Evolutionary conservation across 2,113 vertebrate species (phyloP).

Genomic region (Meleagris gallopavo): DNA sequence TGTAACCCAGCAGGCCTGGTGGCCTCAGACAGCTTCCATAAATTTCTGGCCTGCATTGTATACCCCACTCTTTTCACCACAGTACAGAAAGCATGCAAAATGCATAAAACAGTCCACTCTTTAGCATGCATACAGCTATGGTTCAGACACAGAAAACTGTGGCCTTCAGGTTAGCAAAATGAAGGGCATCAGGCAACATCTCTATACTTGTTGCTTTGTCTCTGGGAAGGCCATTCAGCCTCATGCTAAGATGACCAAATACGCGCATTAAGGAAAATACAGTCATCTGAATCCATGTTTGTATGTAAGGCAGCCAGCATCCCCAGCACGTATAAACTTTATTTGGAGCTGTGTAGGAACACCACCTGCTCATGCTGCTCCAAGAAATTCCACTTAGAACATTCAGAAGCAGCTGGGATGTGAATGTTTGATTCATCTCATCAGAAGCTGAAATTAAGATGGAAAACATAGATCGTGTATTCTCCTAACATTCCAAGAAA

Average conservation of each 20-base stretch:
- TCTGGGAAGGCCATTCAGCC: not conserved
- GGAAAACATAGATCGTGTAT: conserved; percentile 69
- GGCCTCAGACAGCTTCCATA: not conserved
- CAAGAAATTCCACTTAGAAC: conserved; percentile 68
- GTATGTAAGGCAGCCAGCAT: conserved; percentile 46
- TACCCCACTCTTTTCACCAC: fast-evolving
- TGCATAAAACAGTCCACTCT: not conserved
- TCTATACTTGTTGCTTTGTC: not conserved
- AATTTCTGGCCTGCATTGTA: not conserved
- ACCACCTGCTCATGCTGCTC: conserved; percentile 71
- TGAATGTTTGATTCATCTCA: conserved; percentile 75
- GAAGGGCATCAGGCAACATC: not conserved
- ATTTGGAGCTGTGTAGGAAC: conserved; percentile 70
- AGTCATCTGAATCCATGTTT: conserved; percentile 29
- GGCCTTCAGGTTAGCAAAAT: not conserved
- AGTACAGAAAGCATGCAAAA: not conserved
- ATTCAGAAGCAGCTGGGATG: conserved; percentile 76
- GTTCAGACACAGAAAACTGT: not conserved
- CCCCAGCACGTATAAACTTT: conserved; percentile 42
- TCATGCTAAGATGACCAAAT: not conserved
- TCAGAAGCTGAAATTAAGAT: conserved; percentile 72
- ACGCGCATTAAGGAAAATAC: not conserved
- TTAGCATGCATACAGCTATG: not conserved
- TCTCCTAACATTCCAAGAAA: conserved; percentile 64
- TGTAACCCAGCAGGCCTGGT: not conserved